phyloP scores from a whole-genome alignment of 2,888 invertebrate genomes.

The Vanessa cardui region DNA sequence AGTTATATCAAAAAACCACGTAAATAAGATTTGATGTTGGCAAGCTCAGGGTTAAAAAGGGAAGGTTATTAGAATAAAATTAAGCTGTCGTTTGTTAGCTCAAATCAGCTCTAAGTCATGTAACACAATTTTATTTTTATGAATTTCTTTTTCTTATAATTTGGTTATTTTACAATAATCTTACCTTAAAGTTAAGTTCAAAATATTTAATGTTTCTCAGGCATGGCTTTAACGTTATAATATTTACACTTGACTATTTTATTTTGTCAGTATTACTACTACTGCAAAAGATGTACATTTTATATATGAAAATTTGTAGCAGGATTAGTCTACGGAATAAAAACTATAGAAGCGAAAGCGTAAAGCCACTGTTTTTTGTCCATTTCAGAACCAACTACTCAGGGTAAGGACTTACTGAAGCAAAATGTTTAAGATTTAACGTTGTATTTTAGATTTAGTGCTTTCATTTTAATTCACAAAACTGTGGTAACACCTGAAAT shows the following conservation, averaged over 20 bases:
- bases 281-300: not conserved
- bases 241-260: not conserved
- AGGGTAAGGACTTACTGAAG: constrained; percentile 3
- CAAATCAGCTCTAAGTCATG: too few species aligned
- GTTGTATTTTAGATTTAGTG: not conserved
- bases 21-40: too few species aligned
- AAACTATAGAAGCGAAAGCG: constrained; percentile 5
- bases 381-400: constrained; percentile 6
- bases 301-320: not conserved
- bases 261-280: not conserved
- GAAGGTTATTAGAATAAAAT: too few species aligned
- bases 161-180: too few species aligned
- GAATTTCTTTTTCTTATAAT: too few species aligned
- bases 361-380: constrained; percentile 1
- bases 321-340: constrained; percentile 7
- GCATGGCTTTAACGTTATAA: not conserved
- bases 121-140: too few species aligned
- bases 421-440: constrained; percentile 4
- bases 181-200: too few species aligned
- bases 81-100: too few species aligned
- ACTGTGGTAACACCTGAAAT: not conserved
- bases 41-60: too few species aligned
- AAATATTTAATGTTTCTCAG: too few species aligned
- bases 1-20: too few species aligned
- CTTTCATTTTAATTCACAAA: not conserved